phyloP scores from a whole-genome alignment of 2,888 invertebrate species.

The Podotricha telesiphe region DNA sequence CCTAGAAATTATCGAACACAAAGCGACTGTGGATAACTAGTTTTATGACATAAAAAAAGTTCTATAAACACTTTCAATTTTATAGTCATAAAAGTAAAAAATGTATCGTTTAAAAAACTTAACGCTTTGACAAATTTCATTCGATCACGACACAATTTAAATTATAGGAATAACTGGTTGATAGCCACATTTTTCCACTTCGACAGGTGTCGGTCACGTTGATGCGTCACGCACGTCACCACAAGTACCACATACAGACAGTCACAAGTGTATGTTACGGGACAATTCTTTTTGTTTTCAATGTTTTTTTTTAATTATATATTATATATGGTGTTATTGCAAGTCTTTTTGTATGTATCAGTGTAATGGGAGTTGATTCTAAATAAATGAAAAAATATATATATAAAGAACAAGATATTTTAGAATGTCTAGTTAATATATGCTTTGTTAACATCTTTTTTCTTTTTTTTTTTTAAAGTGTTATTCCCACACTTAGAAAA shows the following conservation, averaged over 20 bases:
- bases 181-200: slow-evolving; percentile 46
- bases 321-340: neutral
- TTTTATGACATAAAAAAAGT: neutral
- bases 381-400: neutral
- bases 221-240: slow-evolving; percentile 33
- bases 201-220: slow-evolving; percentile 64
- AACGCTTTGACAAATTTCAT: slow-evolving; percentile 24
- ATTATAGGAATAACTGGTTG: slow-evolving; percentile 42
- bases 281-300: neutral
- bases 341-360: neutral
- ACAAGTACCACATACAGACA: slow-evolving; percentile 21
- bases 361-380: neutral
- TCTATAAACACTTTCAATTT: neutral
- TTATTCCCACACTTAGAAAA: too few species aligned
- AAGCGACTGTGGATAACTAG: neutral
- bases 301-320: neutral
- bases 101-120: neutral
- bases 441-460: too few species aligned
- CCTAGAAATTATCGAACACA: neutral
- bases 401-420: neutral
- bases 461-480: too few species aligned
- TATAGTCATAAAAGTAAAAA: neutral
- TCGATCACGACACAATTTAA: slow-evolving; percentile 28
- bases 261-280: slow-evolving; percentile 20
- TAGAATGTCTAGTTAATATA: too few species aligned